A percentile compares a stretch with the other conserved stretches of the same genome.
Conservation (phyloP, 1,140 invertebrate genomes). For the Nilaparvata lugens region DNA sequence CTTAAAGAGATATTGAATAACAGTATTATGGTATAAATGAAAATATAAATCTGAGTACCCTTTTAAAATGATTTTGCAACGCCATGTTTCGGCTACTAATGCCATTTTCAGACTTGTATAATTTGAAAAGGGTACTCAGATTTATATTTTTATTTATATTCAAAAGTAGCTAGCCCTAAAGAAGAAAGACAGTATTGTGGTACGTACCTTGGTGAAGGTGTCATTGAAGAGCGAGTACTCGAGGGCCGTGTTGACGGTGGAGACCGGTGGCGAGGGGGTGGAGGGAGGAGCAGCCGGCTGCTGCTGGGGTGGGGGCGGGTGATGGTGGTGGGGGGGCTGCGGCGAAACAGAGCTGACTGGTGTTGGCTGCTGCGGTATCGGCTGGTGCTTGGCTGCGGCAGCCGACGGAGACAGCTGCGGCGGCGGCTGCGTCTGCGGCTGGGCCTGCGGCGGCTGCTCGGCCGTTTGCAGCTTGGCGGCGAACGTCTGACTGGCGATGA, state of each 20-base stretch:
- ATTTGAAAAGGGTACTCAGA: too few relatives aligned
- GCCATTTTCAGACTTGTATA: too few relatives aligned
- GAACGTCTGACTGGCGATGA: conserved; percentile 44
- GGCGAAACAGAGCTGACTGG: conserved; percentile 1
- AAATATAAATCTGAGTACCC: too few relatives aligned
- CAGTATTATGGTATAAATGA: too few relatives aligned
- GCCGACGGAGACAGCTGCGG: conserved; percentile 24
- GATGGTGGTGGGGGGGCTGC: neutral
- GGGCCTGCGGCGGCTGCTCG: too few relatives aligned
- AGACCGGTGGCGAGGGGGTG: conserved; percentile 6
- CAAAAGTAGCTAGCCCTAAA: too few relatives aligned
- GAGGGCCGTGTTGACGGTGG: conserved; percentile 32
- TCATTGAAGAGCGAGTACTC: conserved; percentile 77
- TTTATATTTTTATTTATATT: too few relatives aligned
- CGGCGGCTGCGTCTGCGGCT: conserved; percentile 34
- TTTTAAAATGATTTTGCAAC: too few relatives aligned
- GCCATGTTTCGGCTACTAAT: too few relatives aligned
- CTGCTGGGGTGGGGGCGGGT: neutral
- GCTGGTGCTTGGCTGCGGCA: conserved; percentile 7
- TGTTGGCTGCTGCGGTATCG: conserved; percentile 7
- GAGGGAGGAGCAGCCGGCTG: neutral
- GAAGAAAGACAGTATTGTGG: too few relatives aligned
- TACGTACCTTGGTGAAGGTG: conserved; percentile 46
- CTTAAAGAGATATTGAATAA: too few relatives aligned
- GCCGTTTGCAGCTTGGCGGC: conserved; percentile 42